These are phyloP conservation scores for Sinhomidia bicolor DNA, from an alignment of 2,888 invertebrate species.

Conservation along the genomic window DNA sequence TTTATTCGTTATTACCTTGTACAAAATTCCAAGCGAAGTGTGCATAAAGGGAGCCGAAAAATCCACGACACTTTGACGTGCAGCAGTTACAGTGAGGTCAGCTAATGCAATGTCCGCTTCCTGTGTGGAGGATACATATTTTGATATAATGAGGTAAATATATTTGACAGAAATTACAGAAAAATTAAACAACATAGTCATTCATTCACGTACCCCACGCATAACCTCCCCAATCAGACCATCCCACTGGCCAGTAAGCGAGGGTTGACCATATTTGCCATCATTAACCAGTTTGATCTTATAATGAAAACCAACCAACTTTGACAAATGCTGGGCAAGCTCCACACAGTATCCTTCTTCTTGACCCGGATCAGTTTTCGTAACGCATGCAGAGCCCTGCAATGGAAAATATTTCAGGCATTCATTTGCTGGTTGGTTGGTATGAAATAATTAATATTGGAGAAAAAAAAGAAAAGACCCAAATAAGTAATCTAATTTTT, in stretches of 20 bases:
- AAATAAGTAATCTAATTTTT: not conserved
- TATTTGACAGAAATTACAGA: too few species aligned
- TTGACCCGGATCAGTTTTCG: conserved; percentile 67
- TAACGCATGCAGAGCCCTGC: conserved; percentile 72
- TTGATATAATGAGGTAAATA: not conserved
- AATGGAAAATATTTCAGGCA: too few species aligned
- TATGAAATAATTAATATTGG: too few species aligned
- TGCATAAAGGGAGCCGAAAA: conserved; percentile 79
- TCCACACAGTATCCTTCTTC: conserved; percentile 78
- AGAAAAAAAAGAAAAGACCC: not conserved
- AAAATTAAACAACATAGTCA: too few species aligned
- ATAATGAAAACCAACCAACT: conserved; percentile 77
- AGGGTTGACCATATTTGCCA: conserved; percentile 76
- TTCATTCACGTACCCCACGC: conserved; percentile 71
- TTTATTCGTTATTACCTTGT: conserved; percentile 74
- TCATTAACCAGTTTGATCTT: conserved; percentile 75
- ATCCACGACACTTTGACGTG: conserved; percentile 76
- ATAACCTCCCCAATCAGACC: conserved; percentile 78
- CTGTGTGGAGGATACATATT: conserved; percentile 39
- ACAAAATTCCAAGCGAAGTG: conserved; percentile 78
- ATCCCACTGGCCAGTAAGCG: conserved; percentile 77
- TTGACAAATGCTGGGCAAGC: conserved; percentile 74
- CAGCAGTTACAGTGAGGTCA: conserved; percentile 78
- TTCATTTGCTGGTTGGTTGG: too few species aligned
- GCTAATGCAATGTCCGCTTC: conserved; percentile 79